Conservation (phyloP, 2,797 vertebrate species). For the Epinephelus coioides region DNA sequence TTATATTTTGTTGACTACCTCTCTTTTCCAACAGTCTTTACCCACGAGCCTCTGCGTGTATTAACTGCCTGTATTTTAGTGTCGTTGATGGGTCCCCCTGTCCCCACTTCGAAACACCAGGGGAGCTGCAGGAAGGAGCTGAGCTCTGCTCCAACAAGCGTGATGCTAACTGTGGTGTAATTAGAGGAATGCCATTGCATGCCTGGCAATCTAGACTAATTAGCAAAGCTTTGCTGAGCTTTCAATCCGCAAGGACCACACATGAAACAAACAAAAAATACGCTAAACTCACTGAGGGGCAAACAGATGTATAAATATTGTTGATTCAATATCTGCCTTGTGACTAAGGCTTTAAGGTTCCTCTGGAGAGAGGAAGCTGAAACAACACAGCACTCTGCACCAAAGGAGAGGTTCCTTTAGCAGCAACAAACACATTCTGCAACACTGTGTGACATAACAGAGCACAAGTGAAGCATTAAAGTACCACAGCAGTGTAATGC, state of each 20-base stretch:
- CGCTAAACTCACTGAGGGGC: slow-evolving; percentile 19
- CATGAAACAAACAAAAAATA: slow-evolving; percentile 20
- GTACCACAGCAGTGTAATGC: background rate
- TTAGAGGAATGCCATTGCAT: slow-evolving; percentile 48
- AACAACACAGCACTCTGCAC: background rate
- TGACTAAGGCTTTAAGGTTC: slow-evolving; percentile 1
- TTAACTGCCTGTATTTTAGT: slow-evolving; percentile 12
- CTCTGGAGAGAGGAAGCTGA: slow-evolving; percentile 4
- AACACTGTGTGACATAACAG: background rate
- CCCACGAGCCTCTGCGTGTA: slow-evolving; percentile 1
- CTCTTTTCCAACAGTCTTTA: slow-evolving; percentile 22
- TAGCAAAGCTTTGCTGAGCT: slow-evolving; percentile 64
- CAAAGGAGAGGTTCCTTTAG: background rate
- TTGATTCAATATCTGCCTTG: slow-evolving; percentile 24
- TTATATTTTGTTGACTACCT: slow-evolving; percentile 32
- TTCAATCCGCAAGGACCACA: slow-evolving; percentile 30
- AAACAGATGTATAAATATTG: slow-evolving; percentile 37
- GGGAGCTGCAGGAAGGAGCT: slow-evolving; percentile 19
- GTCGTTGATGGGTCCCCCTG: background rate
- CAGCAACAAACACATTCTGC: background rate
- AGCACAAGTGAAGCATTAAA: background rate
- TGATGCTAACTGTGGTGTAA: slow-evolving; percentile 43
- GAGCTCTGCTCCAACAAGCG: slow-evolving; percentile 40
- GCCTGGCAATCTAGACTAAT: slow-evolving; percentile 61
- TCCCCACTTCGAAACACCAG: slow-evolving; percentile 9